Percentiles rank a stretch among this genome's conserved stretches.
Evolutionary conservation across 2,113 vertebrate genomes (phyloP).

Genomic region (Merops nubicus): DNA sequence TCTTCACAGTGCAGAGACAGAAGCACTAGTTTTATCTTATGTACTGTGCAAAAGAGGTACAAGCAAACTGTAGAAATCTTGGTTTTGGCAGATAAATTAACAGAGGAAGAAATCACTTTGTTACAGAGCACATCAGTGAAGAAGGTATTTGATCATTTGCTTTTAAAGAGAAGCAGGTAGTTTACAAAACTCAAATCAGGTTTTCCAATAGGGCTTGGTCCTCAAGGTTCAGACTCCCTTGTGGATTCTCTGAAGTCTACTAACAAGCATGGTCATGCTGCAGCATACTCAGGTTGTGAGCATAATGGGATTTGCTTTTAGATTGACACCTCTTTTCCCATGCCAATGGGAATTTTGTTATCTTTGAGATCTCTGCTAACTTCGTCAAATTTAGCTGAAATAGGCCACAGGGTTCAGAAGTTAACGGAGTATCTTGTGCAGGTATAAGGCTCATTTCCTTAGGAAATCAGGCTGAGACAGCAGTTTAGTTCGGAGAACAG

Average conservation of each 20-base stretch:
- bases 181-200: accelerated
- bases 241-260: background rate
- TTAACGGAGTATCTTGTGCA: background rate
- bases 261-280: background rate
- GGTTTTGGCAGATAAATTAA: background rate
- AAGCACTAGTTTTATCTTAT: background rate
- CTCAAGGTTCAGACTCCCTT: background rate
- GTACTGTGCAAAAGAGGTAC: background rate
- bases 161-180: background rate
- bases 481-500: background rate
- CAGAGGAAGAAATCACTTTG: background rate
- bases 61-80: background rate
- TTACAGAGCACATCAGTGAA: background rate
- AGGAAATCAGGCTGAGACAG: background rate
- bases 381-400: background rate
- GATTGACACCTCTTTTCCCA: background rate
- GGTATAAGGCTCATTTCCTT: background rate
- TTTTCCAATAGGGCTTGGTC: background rate
- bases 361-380: background rate
- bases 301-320: background rate
- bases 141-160: accelerated
- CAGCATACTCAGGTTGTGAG: background rate
- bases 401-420: background rate
- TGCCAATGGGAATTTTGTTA: background rate
- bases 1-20: background rate